These are phyloP conservation scores for Spinus pinus DNA, from an alignment of 2,797 vertebrate species.

Conservation along the genomic window DNA sequence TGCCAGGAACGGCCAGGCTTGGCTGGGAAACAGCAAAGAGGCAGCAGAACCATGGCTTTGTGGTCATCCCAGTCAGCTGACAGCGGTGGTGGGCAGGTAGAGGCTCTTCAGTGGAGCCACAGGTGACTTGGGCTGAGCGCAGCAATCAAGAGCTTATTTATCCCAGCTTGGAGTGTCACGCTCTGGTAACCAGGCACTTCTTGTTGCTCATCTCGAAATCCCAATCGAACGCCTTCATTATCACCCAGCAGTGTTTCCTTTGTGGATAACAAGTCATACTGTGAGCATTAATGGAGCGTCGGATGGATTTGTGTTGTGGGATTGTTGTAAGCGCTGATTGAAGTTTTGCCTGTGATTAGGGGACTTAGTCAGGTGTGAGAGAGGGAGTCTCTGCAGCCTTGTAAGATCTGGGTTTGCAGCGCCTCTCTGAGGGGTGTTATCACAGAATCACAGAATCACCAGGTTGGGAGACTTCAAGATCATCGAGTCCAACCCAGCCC, in stretches of 20 bases:
- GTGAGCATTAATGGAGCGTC: background rate
- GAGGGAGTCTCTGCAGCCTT: background rate
- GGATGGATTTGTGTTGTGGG: slow-evolving; percentile 15
- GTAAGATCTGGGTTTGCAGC: background rate
- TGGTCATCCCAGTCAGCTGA: background rate
- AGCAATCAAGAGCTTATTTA: slow-evolving; percentile 18
- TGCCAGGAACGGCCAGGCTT: background rate
- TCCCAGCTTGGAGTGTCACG: background rate
- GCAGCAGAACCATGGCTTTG: rapidly evolving
- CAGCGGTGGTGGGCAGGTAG: background rate
- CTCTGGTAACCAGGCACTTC: slow-evolving; percentile 38
- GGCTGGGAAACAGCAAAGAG: background rate
- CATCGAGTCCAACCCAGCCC: background rate
- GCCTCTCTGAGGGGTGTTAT: background rate
- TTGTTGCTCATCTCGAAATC: slow-evolving; percentile 43
- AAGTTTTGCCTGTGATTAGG: slow-evolving; percentile 13
- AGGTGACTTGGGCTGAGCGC: background rate
- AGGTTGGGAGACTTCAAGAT: background rate
- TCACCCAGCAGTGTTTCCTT: slow-evolving; percentile 45
- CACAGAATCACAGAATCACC: background rate
- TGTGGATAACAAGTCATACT: slow-evolving; percentile 44
- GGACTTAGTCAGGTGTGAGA: slow-evolving; percentile 25
- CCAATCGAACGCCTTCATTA: slow-evolving; percentile 44
- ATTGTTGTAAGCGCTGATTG: slow-evolving; percentile 18
- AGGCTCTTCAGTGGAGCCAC: background rate